Percentiles rank a stretch among this genome's conserved stretches.
Evolutionary conservation across 1,140 invertebrate genomes (phyloP).

Genomic region (Dinothrombium tinctorium): DNA sequence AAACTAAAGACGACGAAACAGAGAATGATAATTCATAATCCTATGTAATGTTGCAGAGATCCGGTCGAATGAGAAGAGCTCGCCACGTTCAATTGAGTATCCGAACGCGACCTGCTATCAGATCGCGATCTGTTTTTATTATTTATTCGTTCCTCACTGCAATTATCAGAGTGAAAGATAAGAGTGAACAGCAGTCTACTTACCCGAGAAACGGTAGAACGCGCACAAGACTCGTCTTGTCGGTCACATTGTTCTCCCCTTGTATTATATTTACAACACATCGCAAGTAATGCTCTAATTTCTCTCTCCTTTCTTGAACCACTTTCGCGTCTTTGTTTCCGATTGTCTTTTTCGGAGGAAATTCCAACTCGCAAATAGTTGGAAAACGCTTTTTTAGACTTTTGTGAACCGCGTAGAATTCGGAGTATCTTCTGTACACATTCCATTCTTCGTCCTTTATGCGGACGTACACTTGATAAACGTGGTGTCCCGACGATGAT

Average conservation of each 20-base stretch:
- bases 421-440: slow-evolving; percentile 66
- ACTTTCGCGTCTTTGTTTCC: slow-evolving; percentile 63
- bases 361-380: slow-evolving; percentile 46
- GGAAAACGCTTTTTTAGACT: slow-evolving; percentile 56
- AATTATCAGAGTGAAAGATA: too few species aligned
- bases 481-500: slow-evolving; percentile 39
- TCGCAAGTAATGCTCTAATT: slow-evolving; percentile 50
- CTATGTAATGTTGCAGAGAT: too few species aligned
- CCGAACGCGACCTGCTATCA: too few species aligned
- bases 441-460: slow-evolving; percentile 76
- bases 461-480: slow-evolving; percentile 64
- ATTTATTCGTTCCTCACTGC: too few species aligned
- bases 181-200: too few species aligned
- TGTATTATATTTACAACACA: slow-evolving; percentile 40
- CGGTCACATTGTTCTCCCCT: slow-evolving; percentile 24
- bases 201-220: slow-evolving; percentile 8
- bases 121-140: too few species aligned
- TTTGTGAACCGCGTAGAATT: slow-evolving; percentile 57
- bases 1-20: too few species aligned
- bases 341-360: slow-evolving; percentile 77
- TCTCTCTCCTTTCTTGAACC: slow-evolving; percentile 46
- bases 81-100: too few species aligned
- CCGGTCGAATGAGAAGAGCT: too few species aligned
- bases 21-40: too few species aligned
- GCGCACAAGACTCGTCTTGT: slow-evolving; percentile 5